Evolutionary conservation across 2,888 invertebrate genomes (phyloP), one percentile per base, ranked within the genome.

Genomic region (Achlya flavicornis): DNA sequence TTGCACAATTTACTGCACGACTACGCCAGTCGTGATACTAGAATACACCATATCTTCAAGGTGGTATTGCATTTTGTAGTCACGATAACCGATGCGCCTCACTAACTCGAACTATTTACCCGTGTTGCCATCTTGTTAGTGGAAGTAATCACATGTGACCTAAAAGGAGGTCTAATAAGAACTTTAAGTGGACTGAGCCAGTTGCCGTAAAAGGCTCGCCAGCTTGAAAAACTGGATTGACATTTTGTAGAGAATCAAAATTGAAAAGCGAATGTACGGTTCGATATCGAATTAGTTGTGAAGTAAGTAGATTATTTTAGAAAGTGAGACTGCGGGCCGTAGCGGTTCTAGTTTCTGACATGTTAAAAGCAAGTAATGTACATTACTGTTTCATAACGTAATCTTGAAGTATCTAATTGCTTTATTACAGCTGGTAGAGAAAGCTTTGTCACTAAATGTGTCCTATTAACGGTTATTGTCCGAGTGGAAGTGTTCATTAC

Each of bases 401-500:
- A 33, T 35, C 33, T 43, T 62, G 33, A 62, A 43, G 58, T 58
- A 58, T 62, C 79, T 89, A 87, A 89, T 89, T 86, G 80, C 79
- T 83, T 78, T 81, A 81, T 82, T 79, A 77, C 68, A 72, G 41
- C 12, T 72, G 74, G 71, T 71, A 79, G 84, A 84, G 89, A 91
- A 89, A 89, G 88, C 87, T 87, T 83, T 85, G 85, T 86, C 81
- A 81, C 75, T 83, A 81, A 87, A 89, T 87, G 87, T 86, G 87
- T 86, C 83, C 81, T 84, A 88, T 88, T 88, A 89, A 90, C 88
- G 87, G 90, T 90, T 89, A 87, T 86, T 89, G 88, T 86, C 85
- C 81, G 82, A 88, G 88, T 92, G 90, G 91, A 90, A 91, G 90
- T 90, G 90, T 89, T 89, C 89, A 92, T 92, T 92, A 90, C 89